Percentiles rank a stretch among this genome's conserved stretches.
Evolutionary conservation across 64 coral and sea anemone genomes (phyloP).

Genomic region (Porites australiensis): DNA sequence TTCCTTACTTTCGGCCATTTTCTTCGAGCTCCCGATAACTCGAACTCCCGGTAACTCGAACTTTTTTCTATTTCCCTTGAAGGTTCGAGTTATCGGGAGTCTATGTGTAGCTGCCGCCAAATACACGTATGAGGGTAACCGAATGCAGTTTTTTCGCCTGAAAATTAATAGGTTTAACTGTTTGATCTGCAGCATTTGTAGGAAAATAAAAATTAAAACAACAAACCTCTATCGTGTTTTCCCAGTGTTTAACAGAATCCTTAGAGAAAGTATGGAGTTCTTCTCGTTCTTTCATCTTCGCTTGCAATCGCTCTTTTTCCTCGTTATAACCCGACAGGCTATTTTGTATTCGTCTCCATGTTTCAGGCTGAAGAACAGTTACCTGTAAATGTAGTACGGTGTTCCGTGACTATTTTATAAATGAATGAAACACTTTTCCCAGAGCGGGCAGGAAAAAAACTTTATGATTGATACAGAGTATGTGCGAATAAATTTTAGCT

Average conservation of each 20-base stretch:
- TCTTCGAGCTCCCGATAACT: too few relatives aligned
- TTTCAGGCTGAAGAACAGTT: constrained; percentile 89
- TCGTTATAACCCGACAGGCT: constrained; percentile 95
- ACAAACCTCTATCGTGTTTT: constrained; percentile 95
- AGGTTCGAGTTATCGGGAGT: too few relatives aligned
- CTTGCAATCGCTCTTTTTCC: constrained; percentile 79
- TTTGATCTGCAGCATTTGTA: not conserved
- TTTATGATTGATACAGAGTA: not conserved
- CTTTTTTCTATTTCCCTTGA: too few relatives aligned
- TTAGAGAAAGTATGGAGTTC: constrained; percentile 85
- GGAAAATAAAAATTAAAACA: not conserved
- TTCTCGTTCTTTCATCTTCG: constrained; percentile 78
- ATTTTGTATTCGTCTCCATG: constrained; percentile 97
- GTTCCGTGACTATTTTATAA: not conserved
- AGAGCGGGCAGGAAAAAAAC: not conserved
- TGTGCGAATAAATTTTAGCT: too few relatives aligned
- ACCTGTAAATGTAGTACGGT: constrained; percentile 42
- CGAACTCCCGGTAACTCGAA: too few relatives aligned
- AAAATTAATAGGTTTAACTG: too few relatives aligned
- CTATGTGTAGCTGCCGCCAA: too few relatives aligned
- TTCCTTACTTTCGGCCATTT: too few relatives aligned
- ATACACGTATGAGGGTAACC: too few relatives aligned
- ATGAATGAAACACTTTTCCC: not conserved
- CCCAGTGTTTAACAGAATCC: constrained; percentile 95
- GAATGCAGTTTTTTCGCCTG: too few relatives aligned